Base-by-base conservation (phyloP, 2,888 invertebrate genomes). In the Trachelus iudaicus region DNA sequence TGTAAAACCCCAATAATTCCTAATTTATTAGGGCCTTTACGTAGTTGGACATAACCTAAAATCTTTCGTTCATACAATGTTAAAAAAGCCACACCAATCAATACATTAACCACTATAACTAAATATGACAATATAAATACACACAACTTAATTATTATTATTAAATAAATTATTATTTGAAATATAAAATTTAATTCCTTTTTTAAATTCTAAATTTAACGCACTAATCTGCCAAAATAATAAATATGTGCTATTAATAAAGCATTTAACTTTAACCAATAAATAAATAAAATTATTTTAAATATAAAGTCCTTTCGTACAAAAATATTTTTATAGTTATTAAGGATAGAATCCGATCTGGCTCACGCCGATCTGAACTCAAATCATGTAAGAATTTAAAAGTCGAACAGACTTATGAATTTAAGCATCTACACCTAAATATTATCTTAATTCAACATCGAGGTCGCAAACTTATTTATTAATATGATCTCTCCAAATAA, bases 271-370 rank as follows among this genome's bases (percentile, higher is more conserved):
- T 37, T 37, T 37, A 37, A 3, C 12, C 37, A 37, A 37, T 11
- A 35, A 35, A 12, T 37, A 37, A 35, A 35, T 35, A 90, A 86
- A 92, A 93, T 90, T 93, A 92, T 93, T 93, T 93, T 89, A 88
- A 92, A 93, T 93, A 93, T 92, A 77, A 79, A 85, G 93, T 96
- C 95, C 95, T 96, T 95, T 96, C 95, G 95, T 96, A 96, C 95
- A 95, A 95, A 94, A 94, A 93, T 93, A 93, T 93, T 90, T 88
- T 86, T 81, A 84, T 31, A 31, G 40, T 90, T 82, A 91, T 92
- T 94, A 94, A 94, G 95, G 95, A 96, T 96, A 96, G 94, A 96
- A 96, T 95, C 95, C 95, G 94, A 96, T 95, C 95, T 96, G 95
- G 95, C 94, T 96, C 88, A 95, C 95, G 93, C 95, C 95, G 95